These are phyloP conservation scores for Monarcha castaneiventris DNA, from an alignment of 2,113 vertebrate species.

Conservation along the genomic window DNA sequence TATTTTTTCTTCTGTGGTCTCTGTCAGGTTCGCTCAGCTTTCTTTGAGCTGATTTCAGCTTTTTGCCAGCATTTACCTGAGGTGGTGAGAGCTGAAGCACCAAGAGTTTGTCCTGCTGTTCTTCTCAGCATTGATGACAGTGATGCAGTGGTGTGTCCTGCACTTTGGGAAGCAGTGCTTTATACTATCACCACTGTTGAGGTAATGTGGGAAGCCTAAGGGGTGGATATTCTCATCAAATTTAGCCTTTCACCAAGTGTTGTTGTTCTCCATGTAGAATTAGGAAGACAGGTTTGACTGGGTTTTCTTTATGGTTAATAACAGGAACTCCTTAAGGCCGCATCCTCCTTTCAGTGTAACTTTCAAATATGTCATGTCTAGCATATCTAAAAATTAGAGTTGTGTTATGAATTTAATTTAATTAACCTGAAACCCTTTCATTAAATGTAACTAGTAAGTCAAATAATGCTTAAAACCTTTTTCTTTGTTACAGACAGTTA, in stretches of 20 bases:
- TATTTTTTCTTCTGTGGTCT: not conserved
- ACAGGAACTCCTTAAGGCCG: not conserved
- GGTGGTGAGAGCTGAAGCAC: constrained; percentile 81
- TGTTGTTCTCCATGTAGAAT: not conserved
- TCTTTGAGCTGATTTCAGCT: constrained; percentile 87
- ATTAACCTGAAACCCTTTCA: not conserved
- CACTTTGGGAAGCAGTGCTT: constrained; percentile 93
- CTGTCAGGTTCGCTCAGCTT: constrained; percentile 87
- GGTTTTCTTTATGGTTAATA: not conserved
- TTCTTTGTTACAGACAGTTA: not conserved
- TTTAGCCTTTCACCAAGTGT: not conserved
- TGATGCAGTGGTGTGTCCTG: constrained; percentile 88
- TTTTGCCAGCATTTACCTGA: constrained; percentile 84
- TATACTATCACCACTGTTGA: constrained; percentile 81
- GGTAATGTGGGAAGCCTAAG: constrained; percentile 61
- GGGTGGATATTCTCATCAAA: not conserved
- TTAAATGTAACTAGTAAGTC: not conserved
- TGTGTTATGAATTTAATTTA: not conserved
- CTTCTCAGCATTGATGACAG: constrained; percentile 91
- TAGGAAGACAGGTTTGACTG: not conserved
- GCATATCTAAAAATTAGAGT: not conserved
- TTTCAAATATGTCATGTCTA: not conserved
- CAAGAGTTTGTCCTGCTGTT: constrained; percentile 83
- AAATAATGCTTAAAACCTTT: not conserved
- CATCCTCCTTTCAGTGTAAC: not conserved